A percentile compares a stretch with the other conserved stretches of the same genome.
Conservation (phyloP, 1,140 invertebrate species). For the Campoletis sonorensis region DNA sequence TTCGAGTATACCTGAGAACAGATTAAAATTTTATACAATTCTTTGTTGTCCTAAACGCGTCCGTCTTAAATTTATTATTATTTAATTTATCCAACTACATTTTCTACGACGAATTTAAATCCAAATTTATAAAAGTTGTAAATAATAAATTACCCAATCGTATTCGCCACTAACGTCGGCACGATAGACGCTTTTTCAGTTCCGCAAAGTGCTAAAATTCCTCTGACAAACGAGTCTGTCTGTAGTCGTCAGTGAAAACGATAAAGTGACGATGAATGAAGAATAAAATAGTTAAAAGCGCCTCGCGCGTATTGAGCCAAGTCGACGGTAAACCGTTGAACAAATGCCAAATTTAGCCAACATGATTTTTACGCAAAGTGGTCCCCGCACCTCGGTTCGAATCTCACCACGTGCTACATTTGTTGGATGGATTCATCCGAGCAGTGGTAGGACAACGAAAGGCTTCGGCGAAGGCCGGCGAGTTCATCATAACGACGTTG, state of each 20-base stretch:
- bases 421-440: constrained; percentile 84
- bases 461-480: constrained; percentile 81
- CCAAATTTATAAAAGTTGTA: not conserved
- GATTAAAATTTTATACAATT: not conserved
- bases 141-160: constrained; percentile 23
- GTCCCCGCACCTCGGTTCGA: constrained; percentile 27
- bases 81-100: not conserved
- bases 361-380: constrained; percentile 34
- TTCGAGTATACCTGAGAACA: constrained; percentile 32
- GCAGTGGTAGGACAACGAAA: constrained; percentile 82
- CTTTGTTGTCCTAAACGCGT: not conserved
- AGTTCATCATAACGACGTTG: constrained; percentile 81
- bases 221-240: not conserved
- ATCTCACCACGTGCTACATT: constrained; percentile 85
- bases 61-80: not conserved
- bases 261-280: not conserved
- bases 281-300: not conserved
- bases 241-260: not conserved
- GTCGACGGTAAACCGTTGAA: constrained; percentile 33
- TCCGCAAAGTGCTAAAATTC: constrained; percentile 25
- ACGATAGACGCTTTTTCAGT: constrained; percentile 22
- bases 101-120: not conserved
- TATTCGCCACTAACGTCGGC: constrained; percentile 9
- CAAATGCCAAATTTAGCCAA: constrained; percentile 31
- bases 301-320: constrained; percentile 23